Evolutionary conservation across 2,888 invertebrate genomes (phyloP), one percentile per base, ranked within the genome.

Genomic region (Drosophila paranaensis): DNA sequence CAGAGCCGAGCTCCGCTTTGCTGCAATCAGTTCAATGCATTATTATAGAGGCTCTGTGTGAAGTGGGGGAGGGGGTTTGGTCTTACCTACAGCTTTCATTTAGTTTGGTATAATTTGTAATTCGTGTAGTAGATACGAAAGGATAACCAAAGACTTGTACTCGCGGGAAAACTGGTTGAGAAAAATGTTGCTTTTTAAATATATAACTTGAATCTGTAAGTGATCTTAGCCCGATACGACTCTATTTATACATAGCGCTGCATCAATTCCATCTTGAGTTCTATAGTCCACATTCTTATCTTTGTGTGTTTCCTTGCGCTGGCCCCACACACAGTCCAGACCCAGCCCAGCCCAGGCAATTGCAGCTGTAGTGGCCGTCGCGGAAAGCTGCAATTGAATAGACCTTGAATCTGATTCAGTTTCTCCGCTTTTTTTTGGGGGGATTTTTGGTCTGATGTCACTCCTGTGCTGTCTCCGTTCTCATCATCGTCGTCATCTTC

Each of bases 381-480:
- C 30, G 42, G 16, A 43, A 60, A 54, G 51, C 54, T 69, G 54
- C 74, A 65, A 74, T 76, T 69, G 69, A 60, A 77, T 65, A 2
- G 62, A 51, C 54, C 46, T 70, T 46, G 10, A 30, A 11, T 48
- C 10, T 10, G 11, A 0, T 3, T 14, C 2, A 13, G 45, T 16
- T 56, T 60, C 25, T n/a, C n/a, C 5, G 25, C 13, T 25, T 6
- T 2, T 27, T 2, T 27, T 9, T n/a, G 40, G 10, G 8, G 43
- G 25, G 6, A 6, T 11, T 48, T 33, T 16, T 14, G 13, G 61
- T 62, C 71, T 60, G 77, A 53, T 76, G 71, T 77, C 56, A 62
- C 60, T 60, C 16, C 50, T 35, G 53, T 27, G 39, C 57, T 27
- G 60, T 45, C 43, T n/a, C 54, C 57, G 37, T 60, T 39, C 30